Evolutionary conservation across 1,140 invertebrate genomes (phyloP).

Genomic region (Mylabris phalerata): DNA sequence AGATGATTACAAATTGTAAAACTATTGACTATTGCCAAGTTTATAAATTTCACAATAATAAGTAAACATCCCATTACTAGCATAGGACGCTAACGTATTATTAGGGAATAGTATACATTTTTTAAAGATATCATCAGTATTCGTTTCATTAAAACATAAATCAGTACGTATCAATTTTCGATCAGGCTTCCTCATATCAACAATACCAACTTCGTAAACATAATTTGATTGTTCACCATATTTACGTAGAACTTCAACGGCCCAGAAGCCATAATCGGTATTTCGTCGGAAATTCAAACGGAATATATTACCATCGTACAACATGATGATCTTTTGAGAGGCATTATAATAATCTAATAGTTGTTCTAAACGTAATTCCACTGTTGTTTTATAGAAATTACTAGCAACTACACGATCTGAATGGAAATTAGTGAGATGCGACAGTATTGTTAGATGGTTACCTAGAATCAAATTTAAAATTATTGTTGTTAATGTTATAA

Average conservation of each 20-base stretch:
- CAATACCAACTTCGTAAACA: constrained; percentile 29
- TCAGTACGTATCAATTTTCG: constrained; percentile 28
- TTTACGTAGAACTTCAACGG: constrained; percentile 27
- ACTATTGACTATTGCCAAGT: constrained; percentile 1
- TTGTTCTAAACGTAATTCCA: constrained; percentile 26
- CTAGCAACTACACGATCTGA: constrained; percentile 19
- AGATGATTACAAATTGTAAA: neutral
- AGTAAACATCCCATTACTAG: constrained; percentile 26
- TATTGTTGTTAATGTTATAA: neutral
- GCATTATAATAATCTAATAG: constrained; percentile 20
- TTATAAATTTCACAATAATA: constrained; percentile 20
- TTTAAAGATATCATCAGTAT: constrained; percentile 29
- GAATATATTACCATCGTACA: constrained; percentile 14
- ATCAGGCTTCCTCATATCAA: constrained; percentile 27
- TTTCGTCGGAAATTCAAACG: constrained; percentile 26
- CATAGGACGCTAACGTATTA: constrained; percentile 26
- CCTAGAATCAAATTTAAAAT: neutral
- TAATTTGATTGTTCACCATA: constrained; percentile 25
- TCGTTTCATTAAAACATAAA: constrained; percentile 30
- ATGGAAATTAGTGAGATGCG: constrained; percentile 24
- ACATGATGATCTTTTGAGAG: constrained; percentile 23
- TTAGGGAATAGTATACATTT: constrained; percentile 30
- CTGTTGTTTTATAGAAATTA: constrained; percentile 20
- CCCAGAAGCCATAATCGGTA: constrained; percentile 30
- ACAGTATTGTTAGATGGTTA: constrained; percentile 21